Evolutionary conservation across 2,888 invertebrate genomes (phyloP).

Genomic region (Aplocera efformata): DNA sequence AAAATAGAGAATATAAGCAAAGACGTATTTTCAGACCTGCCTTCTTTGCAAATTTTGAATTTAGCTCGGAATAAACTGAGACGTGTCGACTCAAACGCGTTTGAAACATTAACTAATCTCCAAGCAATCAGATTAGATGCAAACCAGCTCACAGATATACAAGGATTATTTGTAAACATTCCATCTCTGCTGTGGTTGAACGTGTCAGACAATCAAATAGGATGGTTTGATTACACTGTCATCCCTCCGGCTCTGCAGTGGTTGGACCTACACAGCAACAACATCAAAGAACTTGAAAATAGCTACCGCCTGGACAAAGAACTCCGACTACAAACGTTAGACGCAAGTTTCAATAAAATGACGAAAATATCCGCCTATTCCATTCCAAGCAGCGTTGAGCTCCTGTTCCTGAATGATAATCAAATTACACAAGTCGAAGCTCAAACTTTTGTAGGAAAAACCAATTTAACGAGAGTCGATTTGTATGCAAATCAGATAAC

Average conservation of each 20-base stretch:
- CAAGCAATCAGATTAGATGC: slow-evolving; percentile 93
- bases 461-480: slow-evolving; percentile 93
- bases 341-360: slow-evolving; percentile 94
- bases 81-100: slow-evolving; percentile 89
- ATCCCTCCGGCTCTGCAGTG: slow-evolving; percentile 91
- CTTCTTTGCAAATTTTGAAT: slow-evolving; percentile 91
- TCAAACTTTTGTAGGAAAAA: slow-evolving; percentile 93
- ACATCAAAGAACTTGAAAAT: slow-evolving; percentile 88
- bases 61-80: slow-evolving; percentile 92
- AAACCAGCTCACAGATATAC: slow-evolving; percentile 90
- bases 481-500: slow-evolving; percentile 95
- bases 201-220: slow-evolving; percentile 93
- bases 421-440: slow-evolving; percentile 91
- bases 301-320: slow-evolving; percentile 85
- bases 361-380: slow-evolving; percentile 87
- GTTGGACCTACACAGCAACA: slow-evolving; percentile 94
- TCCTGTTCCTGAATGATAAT: slow-evolving; percentile 94
- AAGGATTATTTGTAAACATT: slow-evolving; percentile 90
- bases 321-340: slow-evolving; percentile 89
- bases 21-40: slow-evolving; percentile 88
- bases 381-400: slow-evolving; percentile 91
- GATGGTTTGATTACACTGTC: slow-evolving; percentile 93
- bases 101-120: slow-evolving; percentile 88
- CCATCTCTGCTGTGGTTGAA: slow-evolving; percentile 93
- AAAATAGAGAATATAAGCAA: slow-evolving; percentile 90